These are phyloP conservation scores for Epinotia bilunana DNA, from an alignment of 2,888 invertebrate species.

Conservation along the genomic window DNA sequence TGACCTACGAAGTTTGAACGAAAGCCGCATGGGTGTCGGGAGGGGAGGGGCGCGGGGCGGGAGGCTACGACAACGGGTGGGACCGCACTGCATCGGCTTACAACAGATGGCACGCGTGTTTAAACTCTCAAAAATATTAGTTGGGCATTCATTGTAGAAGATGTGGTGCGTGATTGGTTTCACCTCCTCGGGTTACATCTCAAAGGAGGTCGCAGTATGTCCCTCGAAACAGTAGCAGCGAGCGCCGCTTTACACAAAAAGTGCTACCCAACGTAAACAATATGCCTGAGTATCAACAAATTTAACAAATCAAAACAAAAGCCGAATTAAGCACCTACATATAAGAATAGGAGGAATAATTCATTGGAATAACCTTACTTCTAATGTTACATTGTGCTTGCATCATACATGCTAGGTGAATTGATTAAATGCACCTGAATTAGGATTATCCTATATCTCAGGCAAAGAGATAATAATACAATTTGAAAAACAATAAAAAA, in stretches of 20 bases:
- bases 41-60: slow-evolving; percentile 67
- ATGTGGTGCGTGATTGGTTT: slow-evolving; percentile 79
- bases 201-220: slow-evolving; percentile 76
- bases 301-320: not conserved
- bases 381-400: too few species aligned
- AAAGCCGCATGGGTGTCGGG: slow-evolving; percentile 81
- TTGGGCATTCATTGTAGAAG: slow-evolving; percentile 76
- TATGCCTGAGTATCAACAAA: not conserved
- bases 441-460: too few species aligned
- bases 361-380: too few species aligned
- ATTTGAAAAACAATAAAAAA: too few species aligned
- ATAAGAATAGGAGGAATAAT: too few species aligned
- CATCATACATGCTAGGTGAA: too few species aligned
- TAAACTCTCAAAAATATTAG: slow-evolving; percentile 77
- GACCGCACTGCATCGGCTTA: slow-evolving; percentile 79
- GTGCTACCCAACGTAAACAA: slow-evolving; percentile 15
- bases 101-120: slow-evolving; percentile 85
- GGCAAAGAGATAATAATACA: too few species aligned
- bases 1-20: slow-evolving; percentile 85
- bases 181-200: slow-evolving; percentile 77
- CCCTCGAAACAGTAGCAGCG: slow-evolving; percentile 61
- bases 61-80: slow-evolving; percentile 73
- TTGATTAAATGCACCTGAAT: too few species aligned
- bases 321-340: not conserved
- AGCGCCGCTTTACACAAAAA: slow-evolving; percentile 45